Conservation (phyloP, 2,888 invertebrate genomes). For the Cactoblastis cactorum region DNA sequence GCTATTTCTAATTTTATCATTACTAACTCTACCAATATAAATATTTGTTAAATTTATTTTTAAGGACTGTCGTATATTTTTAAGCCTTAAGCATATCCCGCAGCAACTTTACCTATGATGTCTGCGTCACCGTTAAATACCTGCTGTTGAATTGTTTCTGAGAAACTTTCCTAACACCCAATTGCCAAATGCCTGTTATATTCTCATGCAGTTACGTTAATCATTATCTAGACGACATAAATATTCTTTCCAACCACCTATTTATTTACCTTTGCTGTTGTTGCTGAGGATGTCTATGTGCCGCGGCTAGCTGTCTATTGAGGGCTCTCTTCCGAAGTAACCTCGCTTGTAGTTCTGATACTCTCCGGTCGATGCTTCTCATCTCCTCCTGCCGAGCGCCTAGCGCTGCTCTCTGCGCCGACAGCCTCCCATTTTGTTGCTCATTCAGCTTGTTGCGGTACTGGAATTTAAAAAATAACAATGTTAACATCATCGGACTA, state of each 20-base stretch:
- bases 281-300: slow-evolving; percentile 65
- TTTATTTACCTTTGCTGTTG: slow-evolving; percentile 41
- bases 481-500: neutral
- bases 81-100: too few relatives aligned
- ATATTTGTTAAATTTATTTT: too few relatives aligned
- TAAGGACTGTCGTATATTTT: too few relatives aligned
- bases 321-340: slow-evolving; percentile 92
- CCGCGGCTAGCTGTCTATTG: slow-evolving; percentile 82
- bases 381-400: slow-evolving; percentile 95
- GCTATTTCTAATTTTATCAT: too few relatives aligned
- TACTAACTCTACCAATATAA: too few relatives aligned
- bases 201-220: neutral
- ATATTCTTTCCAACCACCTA: neutral
- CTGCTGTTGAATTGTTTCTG: too few relatives aligned
- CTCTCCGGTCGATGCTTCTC: slow-evolving; percentile 93
- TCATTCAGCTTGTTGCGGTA: slow-evolving; percentile 97
- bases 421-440: slow-evolving; percentile 94
- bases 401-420: slow-evolving; percentile 92
- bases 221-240: neutral
- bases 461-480: slow-evolving; percentile 73
- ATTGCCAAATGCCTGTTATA: too few relatives aligned
- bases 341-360: slow-evolving; percentile 95
- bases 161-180: too few relatives aligned
- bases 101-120: too few relatives aligned
- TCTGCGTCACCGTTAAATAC: too few relatives aligned